Evolutionary conservation across 2,113 vertebrate genomes (phyloP).

Genomic region (Aegotheles bennettii): DNA sequence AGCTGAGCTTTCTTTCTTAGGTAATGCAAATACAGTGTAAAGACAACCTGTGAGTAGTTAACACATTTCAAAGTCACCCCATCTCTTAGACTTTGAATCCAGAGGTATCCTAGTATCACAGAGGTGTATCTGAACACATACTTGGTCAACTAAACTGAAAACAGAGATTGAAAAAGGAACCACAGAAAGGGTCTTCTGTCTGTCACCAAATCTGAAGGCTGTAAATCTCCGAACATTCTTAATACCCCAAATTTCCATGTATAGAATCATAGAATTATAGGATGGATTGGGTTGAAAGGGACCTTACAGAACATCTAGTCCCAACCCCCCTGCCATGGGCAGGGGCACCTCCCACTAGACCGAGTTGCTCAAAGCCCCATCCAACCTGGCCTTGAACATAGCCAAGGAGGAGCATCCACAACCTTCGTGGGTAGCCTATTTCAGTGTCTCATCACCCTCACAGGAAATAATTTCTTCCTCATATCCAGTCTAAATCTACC

Average conservation of each 20-base stretch:
- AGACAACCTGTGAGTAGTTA: neutral
- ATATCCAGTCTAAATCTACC: too few species aligned
- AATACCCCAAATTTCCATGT: neutral
- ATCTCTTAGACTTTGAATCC: neutral
- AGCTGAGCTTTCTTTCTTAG: neutral
- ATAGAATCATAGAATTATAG: too few species aligned
- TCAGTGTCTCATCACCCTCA: too few species aligned
- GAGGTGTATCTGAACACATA: neutral
- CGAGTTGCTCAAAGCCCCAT: too few species aligned
- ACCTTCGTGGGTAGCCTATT: too few species aligned
- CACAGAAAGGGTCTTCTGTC: neutral
- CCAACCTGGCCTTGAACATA: too few species aligned
- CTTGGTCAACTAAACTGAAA: neutral
- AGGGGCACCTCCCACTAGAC: too few species aligned
- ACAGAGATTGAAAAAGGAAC: neutral
- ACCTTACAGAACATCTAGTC: too few species aligned
- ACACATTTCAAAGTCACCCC: neutral
- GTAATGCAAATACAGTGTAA: neutral
- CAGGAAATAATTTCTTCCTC: too few species aligned
- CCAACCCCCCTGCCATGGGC: too few species aligned
- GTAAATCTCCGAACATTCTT: neutral
- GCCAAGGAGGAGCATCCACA: too few species aligned
- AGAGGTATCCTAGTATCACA: neutral
- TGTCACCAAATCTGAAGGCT: neutral
- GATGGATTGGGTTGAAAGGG: too few species aligned